These are phyloP conservation scores for Berghia stephanieae DNA, from an alignment of 1,140 invertebrate genomes.

Conservation along the genomic window DNA sequence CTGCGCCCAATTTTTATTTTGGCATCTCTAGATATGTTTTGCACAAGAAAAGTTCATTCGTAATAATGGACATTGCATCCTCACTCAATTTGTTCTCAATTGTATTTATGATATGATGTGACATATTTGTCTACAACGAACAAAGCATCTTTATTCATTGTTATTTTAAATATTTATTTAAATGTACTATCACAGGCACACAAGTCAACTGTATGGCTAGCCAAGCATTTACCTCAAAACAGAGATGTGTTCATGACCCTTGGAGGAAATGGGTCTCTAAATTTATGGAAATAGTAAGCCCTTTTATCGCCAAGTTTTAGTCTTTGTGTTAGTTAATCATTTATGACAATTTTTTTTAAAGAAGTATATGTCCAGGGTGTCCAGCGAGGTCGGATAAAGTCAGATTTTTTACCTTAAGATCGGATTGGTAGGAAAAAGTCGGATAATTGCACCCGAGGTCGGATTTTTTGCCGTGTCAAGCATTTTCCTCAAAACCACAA, in stretches of 20 bases:
- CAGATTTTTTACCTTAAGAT: no score
- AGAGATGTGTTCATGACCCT: conserved; percentile 92
- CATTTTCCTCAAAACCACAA: no score
- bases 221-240: conserved; percentile 90
- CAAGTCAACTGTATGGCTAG: conserved; percentile 52
- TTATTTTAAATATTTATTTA: background rate
- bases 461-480: no score
- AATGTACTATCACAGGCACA: conserved; percentile 24
- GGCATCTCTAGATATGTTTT: no score
- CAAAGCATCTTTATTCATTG: background rate
- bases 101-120: background rate
- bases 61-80: no score
- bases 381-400: no score
- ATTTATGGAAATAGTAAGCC: conserved; percentile 91
- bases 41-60: no score
- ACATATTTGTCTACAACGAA: background rate
- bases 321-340: background rate
- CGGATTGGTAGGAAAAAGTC: no score
- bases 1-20: no score
- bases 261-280: conserved; percentile 86
- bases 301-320: background rate
- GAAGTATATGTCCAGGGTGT: background rate
- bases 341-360: background rate
- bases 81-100: background rate
- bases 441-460: no score